Evolutionary conservation across 2,113 vertebrate species (phyloP).

Genomic region (Tachysurus fulvidraco): DNA sequence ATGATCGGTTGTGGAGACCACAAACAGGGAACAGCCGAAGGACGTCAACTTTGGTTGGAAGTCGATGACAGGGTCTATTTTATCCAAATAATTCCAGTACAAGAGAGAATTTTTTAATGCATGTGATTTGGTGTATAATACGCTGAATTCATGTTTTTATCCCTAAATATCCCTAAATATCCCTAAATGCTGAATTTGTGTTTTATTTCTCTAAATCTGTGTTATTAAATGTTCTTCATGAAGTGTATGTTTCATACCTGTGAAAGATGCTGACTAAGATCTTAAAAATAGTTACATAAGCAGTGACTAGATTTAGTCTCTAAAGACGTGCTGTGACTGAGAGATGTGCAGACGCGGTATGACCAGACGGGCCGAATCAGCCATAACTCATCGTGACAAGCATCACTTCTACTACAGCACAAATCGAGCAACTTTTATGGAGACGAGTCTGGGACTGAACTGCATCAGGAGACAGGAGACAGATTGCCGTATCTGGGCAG

Average conservation of each 20-base stretch:
- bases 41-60: too few relatives aligned
- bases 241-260: not conserved
- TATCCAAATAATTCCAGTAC: not conserved
- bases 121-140: not conserved
- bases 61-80: not conserved
- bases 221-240: not conserved
- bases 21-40: too few relatives aligned
- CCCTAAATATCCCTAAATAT: too few relatives aligned
- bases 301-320: not conserved
- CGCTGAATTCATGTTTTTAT: not conserved
- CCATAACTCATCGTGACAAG: not conserved
- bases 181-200: too few relatives aligned
- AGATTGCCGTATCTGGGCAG: conserved; percentile 8
- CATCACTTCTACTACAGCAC: not conserved
- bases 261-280: not conserved
- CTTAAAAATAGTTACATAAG: not conserved
- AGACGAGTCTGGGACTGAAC: conserved; percentile 4
- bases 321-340: not conserved
- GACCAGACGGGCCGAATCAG: conserved; percentile 14
- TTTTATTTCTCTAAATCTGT: not conserved
- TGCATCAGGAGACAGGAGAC: conserved; percentile 28
- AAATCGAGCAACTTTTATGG: conserved; percentile 18
- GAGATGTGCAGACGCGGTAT: not conserved
- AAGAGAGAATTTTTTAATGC: not conserved
- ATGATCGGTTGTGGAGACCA: too few relatives aligned